These are phyloP conservation scores for Calidris pygmaea DNA, from an alignment of 2,113 vertebrate species.

Conservation along the genomic window DNA sequence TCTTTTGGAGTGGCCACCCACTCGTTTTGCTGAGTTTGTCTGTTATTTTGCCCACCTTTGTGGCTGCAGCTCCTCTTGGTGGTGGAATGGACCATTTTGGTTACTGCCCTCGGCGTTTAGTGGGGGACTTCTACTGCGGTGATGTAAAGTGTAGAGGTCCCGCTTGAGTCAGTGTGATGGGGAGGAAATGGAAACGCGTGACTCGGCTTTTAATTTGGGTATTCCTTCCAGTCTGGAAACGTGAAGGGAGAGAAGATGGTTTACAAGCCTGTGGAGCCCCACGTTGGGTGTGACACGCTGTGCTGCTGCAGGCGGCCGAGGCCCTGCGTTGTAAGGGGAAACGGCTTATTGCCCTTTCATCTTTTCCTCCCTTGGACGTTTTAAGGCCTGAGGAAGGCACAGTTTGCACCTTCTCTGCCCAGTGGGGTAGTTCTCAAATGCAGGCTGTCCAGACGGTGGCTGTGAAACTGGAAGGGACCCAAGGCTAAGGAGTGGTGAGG, in stretches of 20 bases:
- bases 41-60: background rate
- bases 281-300: background rate
- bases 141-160: background rate
- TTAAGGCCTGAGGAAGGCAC: background rate
- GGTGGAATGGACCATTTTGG: background rate
- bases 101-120: background rate
- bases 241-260: background rate
- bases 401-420: background rate
- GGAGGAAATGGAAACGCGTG: background rate
- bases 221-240: background rate
- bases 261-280: fast-evolving
- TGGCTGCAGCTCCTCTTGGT: background rate
- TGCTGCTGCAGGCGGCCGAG: background rate
- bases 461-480: background rate
- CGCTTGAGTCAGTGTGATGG: fast-evolving
- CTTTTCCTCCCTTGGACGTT: background rate
- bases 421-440: background rate
- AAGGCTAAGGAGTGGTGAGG: background rate
- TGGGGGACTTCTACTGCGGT: background rate
- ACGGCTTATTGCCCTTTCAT: background rate
- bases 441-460: background rate
- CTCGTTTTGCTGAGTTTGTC: background rate
- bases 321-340: background rate
- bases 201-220: background rate
- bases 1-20: background rate